phyloP scores from a whole-genome alignment of 2,113 vertebrate genomes.

The Tauraco erythrolophus region DNA sequence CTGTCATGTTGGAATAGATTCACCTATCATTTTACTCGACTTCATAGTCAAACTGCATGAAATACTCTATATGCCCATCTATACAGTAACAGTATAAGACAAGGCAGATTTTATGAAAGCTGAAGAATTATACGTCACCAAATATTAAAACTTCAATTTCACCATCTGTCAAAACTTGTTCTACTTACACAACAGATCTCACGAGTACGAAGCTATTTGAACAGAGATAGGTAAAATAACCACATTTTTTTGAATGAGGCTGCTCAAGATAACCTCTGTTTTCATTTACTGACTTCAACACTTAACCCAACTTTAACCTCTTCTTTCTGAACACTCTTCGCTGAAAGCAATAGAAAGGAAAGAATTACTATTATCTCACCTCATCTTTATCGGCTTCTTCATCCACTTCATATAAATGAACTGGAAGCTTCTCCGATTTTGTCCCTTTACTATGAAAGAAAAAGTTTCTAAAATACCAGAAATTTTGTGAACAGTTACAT shows the following conservation, averaged over 20 bases:
- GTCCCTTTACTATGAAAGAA: constrained; percentile 85
- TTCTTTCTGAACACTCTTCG: background rate
- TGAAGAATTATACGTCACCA: background rate
- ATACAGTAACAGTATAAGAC: background rate
- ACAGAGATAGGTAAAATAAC: background rate
- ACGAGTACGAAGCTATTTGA: background rate
- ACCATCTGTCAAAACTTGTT: background rate
- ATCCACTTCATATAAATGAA: constrained; percentile 97
- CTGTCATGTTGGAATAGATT: background rate
- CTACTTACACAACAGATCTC: background rate
- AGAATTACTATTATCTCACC: constrained; percentile 75
- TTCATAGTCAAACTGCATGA: background rate
- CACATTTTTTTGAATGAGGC: background rate
- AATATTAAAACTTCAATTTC: background rate
- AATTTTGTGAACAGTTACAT: background rate
- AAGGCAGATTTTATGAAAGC: background rate
- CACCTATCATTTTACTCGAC: background rate
- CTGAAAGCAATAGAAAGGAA: background rate
- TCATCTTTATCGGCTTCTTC: constrained; percentile 99
- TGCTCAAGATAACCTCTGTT: background rate
- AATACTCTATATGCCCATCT: background rate
- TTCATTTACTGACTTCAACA: background rate
- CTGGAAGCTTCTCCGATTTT: constrained; percentile 91
- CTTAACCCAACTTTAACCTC: background rate
- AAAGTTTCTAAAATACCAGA: background rate